A percentile compares a stretch with the other conserved stretches of the same genome.
Evolutionary conservation across 2,113 vertebrate genomes (phyloP).

Genomic region (Butorides virescens): DNA sequence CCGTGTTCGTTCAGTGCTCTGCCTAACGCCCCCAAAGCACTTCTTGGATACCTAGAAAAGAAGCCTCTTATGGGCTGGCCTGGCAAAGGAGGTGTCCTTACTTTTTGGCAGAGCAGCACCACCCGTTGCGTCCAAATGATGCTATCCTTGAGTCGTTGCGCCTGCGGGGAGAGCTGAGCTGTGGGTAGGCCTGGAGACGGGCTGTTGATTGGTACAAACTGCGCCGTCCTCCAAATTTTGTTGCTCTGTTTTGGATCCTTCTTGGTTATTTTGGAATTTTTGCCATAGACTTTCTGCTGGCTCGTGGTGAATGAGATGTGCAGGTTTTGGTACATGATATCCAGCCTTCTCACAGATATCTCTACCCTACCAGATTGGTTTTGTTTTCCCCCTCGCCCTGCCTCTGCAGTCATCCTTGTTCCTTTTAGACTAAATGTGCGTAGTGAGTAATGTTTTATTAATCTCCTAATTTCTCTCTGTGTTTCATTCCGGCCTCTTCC

Average conservation of each 20-base stretch:
- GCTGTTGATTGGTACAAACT: not conserved
- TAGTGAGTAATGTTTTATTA: not conserved
- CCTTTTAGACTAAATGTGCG: not conserved
- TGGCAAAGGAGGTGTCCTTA: not conserved
- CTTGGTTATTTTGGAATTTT: not conserved
- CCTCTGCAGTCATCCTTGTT: not conserved
- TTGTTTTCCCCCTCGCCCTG: not conserved
- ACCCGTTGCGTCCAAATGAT: not conserved
- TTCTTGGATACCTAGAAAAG: not conserved
- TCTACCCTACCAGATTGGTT: not conserved
- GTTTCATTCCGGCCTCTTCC: not conserved
- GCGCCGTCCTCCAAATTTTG: accelerated
- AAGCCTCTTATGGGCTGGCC: not conserved
- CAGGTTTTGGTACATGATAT: not conserved
- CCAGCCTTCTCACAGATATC: not conserved
- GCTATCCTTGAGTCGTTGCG: not conserved
- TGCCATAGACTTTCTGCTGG: not conserved
- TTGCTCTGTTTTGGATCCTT: not conserved
- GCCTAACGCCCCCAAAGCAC: not conserved
- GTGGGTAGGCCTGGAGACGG: not conserved
- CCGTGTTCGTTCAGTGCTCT: too few relatives aligned
- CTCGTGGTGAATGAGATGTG: not conserved
- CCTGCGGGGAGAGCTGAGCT: not conserved
- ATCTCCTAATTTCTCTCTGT: not conserved
- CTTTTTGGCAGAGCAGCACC: not conserved